Conservation (phyloP, 2,888 invertebrate species). For the Hemicrepidius hirtus region DNA sequence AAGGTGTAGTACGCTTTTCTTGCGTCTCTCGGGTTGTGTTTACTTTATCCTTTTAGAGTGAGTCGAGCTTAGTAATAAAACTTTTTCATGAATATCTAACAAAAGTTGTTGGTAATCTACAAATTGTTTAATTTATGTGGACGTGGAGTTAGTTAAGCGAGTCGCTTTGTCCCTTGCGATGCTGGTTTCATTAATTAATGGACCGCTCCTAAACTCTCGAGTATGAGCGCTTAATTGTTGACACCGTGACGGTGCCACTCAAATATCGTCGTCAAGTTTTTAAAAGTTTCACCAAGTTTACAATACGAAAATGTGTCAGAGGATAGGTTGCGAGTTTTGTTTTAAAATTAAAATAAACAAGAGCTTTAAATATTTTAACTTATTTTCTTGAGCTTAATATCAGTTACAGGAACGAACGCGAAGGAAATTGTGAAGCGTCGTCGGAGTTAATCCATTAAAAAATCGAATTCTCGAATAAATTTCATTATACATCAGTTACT, state of each 20-base stretch:
- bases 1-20: neutral
- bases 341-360: constrained; percentile 59
- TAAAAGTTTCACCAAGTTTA: constrained; percentile 57
- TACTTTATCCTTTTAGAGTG: neutral
- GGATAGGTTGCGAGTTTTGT: constrained; percentile 53
- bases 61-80: constrained; percentile 37
- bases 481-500: constrained; percentile 49
- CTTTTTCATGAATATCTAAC: constrained; percentile 49
- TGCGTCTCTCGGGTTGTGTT: constrained; percentile 13
- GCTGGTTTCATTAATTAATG: constrained; percentile 60
- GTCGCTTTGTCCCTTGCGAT: constrained; percentile 49
- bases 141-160: constrained; percentile 49
- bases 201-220: constrained; percentile 50
- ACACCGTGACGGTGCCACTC: constrained; percentile 64
- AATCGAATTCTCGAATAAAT: constrained; percentile 34
- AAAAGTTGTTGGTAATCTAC: constrained; percentile 49
- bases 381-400: constrained; percentile 23
- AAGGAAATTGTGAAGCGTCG: constrained; percentile 6
- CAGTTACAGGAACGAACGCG: constrained; percentile 1
- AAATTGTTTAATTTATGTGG: constrained; percentile 51
- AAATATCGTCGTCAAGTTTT: constrained; percentile 63
- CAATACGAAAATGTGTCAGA: constrained; percentile 49
- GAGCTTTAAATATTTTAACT: constrained; percentile 31
- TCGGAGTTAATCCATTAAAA: constrained; percentile 44
- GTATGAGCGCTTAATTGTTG: constrained; percentile 63